These are phyloP conservation scores for Mythimna pallens DNA, from an alignment of 2,888 invertebrate genomes.

Conservation along the genomic window DNA sequence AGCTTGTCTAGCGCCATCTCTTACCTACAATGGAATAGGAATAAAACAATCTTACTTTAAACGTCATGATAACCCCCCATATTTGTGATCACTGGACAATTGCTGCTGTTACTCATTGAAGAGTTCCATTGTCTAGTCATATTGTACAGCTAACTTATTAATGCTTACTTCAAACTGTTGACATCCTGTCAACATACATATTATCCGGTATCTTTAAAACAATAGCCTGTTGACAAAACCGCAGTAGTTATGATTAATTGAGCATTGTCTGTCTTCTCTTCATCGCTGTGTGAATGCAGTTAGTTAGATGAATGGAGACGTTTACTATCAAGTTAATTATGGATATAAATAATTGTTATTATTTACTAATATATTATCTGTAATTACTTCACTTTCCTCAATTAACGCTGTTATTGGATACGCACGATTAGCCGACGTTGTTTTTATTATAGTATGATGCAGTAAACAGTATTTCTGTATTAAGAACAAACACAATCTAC, in stretches of 20 bases:
- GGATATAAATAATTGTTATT: slow-evolving; percentile 31
- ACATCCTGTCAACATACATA: not conserved
- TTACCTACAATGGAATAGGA: too few species aligned
- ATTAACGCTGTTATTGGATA: slow-evolving; percentile 13
- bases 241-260: not conserved
- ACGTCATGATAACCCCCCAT: too few species aligned
- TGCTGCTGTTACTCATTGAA: too few species aligned
- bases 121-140: too few species aligned
- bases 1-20: too few species aligned
- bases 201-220: slow-evolving; percentile 8
- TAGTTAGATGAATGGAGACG: slow-evolving; percentile 19
- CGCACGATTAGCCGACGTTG: not conserved
- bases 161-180: not conserved
- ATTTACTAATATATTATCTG: slow-evolving; percentile 28
- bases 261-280: not conserved
- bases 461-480: not conserved
- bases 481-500: not conserved
- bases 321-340: not conserved
- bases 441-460: not conserved
- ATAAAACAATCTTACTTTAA: too few species aligned
- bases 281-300: not conserved
- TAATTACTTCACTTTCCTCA: slow-evolving; percentile 19
- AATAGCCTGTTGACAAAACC: slow-evolving; percentile 9
- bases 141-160: too few species aligned
- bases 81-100: too few species aligned